Evolutionary conservation across 2,888 invertebrate genomes (phyloP), one percentile per base, ranked within the genome.

Genomic region (Timema cristinae): DNA sequence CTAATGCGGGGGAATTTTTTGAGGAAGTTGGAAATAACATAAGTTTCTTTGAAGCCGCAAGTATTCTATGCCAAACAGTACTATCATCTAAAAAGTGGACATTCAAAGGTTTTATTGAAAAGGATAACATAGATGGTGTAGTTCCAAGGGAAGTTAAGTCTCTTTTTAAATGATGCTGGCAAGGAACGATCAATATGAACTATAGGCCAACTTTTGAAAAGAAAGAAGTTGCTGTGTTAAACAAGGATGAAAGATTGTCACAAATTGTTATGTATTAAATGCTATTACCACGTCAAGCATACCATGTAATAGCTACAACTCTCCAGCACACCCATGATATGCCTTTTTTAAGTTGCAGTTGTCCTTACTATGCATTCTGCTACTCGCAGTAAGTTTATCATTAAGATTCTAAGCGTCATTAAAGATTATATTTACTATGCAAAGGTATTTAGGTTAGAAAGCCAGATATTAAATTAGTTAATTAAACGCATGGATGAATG

Each of bases 261-360:
- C 56, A 56, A 56, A 56, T 56, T n/a, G 10, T 56, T 56, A 56
- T 56, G 56, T 56, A 56, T 56, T n/a, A 56, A 56, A 56, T 56
- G 8, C 6, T 56, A 15, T 56, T 7, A 56, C 13, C 56, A n/a
- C 5, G 7, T 56, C 56, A 56, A 56, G 56, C 56, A 8, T 56
- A 8, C 1, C n/a, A 13, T 16, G 7, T 16, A 56, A 56, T 4
- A 2, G 52, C 52, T n/a, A 52, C 52, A 1, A 52, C 52, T 13
- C n/a, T 56, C 16, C 56, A 5, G 56, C 5, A 56, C 16, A 56
- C 13, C 13, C 56, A 7, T 11, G 56, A 56, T 15, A n/a, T 56
- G 6, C 56, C 56, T 16, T 56, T 56, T 56, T n/a, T 7, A 10
- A 56, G 56, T 56, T n/a, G 56, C n/a, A 56, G 56, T 56, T 56